phyloP scores from a whole-genome alignment of 1,140 invertebrate genomes.

The Drosophila pallidifrons region DNA sequence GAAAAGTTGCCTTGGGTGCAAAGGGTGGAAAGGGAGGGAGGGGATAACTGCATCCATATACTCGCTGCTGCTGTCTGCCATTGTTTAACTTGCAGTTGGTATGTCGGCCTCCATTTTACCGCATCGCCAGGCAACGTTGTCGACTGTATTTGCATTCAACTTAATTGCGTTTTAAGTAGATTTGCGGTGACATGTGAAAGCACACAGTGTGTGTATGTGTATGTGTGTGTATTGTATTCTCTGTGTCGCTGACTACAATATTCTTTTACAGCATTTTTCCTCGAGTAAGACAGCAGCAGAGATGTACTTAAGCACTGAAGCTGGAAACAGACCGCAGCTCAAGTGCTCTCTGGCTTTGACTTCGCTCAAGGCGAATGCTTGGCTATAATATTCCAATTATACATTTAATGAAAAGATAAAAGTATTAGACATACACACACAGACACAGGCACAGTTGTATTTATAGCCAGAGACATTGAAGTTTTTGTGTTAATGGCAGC shows the following conservation, averaged over 20 bases:
- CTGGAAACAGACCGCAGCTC: neutral
- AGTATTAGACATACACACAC: neutral
- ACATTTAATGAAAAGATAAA: neutral
- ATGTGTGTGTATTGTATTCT: constrained; percentile 16
- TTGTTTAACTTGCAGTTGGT: constrained; percentile 61
- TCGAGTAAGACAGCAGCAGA: constrained; percentile 1
- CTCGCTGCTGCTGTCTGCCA: constrained; percentile 35
- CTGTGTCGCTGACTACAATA: neutral
- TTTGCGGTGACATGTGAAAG: constrained; percentile 68
- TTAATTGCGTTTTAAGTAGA: constrained; percentile 83
- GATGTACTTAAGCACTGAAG: neutral
- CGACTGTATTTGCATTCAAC: constrained; percentile 77
- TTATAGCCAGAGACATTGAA: neutral
- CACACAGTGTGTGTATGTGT: neutral
- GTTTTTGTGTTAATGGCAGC: neutral
- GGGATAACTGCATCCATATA: constrained; percentile 30
- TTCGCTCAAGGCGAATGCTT: neutral
- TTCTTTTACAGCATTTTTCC: constrained; percentile 34
- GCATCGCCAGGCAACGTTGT: constrained; percentile 44
- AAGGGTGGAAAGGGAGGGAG: neutral
- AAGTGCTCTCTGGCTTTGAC: constrained; percentile 1
- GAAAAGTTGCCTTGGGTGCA: neutral
- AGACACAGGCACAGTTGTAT: no score
- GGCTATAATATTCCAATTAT: constrained; percentile 12
- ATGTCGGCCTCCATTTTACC: constrained; percentile 44